Base-by-base conservation (phyloP, 1,140 invertebrate species). In the Oscheius sp. region DNA sequence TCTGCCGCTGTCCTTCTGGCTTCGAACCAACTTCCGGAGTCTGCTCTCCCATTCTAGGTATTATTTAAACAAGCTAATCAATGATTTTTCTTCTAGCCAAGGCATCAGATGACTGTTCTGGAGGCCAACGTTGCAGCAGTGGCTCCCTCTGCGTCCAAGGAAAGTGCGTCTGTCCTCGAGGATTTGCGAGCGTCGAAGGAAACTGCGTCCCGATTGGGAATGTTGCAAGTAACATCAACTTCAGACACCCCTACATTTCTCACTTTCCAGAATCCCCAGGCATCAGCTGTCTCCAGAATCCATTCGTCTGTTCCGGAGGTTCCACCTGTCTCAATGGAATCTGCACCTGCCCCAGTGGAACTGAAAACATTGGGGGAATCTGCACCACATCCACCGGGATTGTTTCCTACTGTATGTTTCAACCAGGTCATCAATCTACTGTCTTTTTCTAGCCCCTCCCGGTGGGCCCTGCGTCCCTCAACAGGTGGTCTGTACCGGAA, bases 281-380 rank as follows among this genome's bases (percentile, higher is more conserved):
- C 10, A 26, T 63, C 10, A 63, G 26, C 36, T 63, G 61, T 63
- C 7, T 63, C 32, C 10, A 10, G 18, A 63, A 63, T 26, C 61
- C 61, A 10, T n/a, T 15, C 15, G 29, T 63, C 26, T 75, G 73
- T 58, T 32, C 63, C 26, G 75, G 75, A 2, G 74, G 74, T 20
- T 76, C 74, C 23, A n/a, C 18, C 52, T 76, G 74, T 71, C 34
- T 72, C 3, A 69, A 77, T 52, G 74, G 74, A 7, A 32, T 46
- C 15, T 76, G 74, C 42, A 38, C 36, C 15, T 76, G 74, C 52
- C 75, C 75, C 28, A 29, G 28, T 18, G 74, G 74, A 59, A 36
- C 31, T 58, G 55, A 34, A 18, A 29, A 26, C 3, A 29, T 71
- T 29, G 35, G 65, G n/a, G 65, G 65, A 34, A 36, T 70, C 26